phyloP scores from a whole-genome alignment of 2,113 vertebrate genomes.

The Chrysochloris asiatica region DNA sequence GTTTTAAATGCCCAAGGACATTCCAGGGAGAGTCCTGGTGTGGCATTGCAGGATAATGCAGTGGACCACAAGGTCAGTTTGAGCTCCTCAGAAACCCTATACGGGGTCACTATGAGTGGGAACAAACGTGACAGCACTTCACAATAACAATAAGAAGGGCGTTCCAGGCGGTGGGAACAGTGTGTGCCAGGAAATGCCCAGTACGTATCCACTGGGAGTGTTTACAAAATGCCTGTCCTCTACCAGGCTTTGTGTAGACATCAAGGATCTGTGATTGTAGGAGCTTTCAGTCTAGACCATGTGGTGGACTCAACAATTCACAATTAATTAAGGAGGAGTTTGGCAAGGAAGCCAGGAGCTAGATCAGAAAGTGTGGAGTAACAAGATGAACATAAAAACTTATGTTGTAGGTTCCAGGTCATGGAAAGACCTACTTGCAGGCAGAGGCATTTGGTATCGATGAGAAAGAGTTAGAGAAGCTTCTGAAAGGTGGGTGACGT shows the following conservation, averaged over 20 bases:
- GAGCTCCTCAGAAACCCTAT: too few relatives aligned
- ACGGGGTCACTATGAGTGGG: too few relatives aligned
- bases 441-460: neutral
- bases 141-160: too few relatives aligned
- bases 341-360: neutral
- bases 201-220: neutral
- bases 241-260: neutral
- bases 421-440: neutral
- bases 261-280: neutral
- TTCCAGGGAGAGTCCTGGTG: too few relatives aligned
- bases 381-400: rapidly evolving
- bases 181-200: too few relatives aligned
- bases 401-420: neutral
- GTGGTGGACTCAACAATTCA: neutral
- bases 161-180: neutral
- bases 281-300: neutral
- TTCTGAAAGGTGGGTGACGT: neutral
- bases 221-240: neutral
- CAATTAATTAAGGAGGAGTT: neutral
- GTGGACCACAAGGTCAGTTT: too few relatives aligned
- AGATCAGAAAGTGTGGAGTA: neutral
- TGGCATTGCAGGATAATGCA: too few relatives aligned
- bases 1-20: too few relatives aligned
- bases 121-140: too few relatives aligned
- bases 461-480: neutral